Evolutionary conservation across 2,888 invertebrate genomes (phyloP).

Genomic region (Endomychus coccineus): DNA sequence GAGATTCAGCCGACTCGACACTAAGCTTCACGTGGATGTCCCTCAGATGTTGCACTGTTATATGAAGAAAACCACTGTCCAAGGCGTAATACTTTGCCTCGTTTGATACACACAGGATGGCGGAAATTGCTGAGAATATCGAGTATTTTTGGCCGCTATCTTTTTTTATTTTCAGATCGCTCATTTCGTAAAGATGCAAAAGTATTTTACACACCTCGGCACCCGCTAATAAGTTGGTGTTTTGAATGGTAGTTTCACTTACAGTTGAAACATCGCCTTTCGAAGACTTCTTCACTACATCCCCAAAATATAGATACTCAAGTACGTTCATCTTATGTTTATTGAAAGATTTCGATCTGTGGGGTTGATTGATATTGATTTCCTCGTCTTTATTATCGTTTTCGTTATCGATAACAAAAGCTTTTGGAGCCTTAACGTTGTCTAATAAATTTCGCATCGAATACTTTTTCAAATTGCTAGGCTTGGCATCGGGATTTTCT

Average conservation of each 20-base stretch:
- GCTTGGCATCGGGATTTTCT: constrained; percentile 4
- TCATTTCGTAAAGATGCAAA: constrained; percentile 43
- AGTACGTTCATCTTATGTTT: constrained; percentile 24
- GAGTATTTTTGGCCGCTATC: constrained; percentile 37
- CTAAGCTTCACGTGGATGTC: constrained; percentile 45
- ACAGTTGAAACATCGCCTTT: not conserved
- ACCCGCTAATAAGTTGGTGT: constrained; percentile 34
- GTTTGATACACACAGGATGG: constrained; percentile 43
- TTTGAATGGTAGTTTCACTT: not conserved
- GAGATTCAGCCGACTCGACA: constrained; percentile 44
- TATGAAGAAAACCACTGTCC: constrained; percentile 39
- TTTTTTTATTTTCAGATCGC: constrained; percentile 36
- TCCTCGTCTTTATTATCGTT: constrained; percentile 14
- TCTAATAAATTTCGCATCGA: constrained; percentile 34
- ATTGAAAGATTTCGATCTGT: not conserved
- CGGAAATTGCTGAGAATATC: constrained; percentile 41
- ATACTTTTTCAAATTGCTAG: constrained; percentile 4
- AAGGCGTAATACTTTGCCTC: constrained; percentile 46
- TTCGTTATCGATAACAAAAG: constrained; percentile 17
- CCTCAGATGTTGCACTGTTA: constrained; percentile 42
- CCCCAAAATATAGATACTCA: constrained; percentile 32
- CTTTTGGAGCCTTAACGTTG: constrained; percentile 29
- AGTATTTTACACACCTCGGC: constrained; percentile 45
- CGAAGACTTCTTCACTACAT: constrained; percentile 13
- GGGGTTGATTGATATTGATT: not conserved